Percentiles rank a stretch among this genome's conserved stretches.
Evolutionary conservation across 2,888 invertebrate genomes (phyloP).

Genomic region (Theretra japonica): DNA sequence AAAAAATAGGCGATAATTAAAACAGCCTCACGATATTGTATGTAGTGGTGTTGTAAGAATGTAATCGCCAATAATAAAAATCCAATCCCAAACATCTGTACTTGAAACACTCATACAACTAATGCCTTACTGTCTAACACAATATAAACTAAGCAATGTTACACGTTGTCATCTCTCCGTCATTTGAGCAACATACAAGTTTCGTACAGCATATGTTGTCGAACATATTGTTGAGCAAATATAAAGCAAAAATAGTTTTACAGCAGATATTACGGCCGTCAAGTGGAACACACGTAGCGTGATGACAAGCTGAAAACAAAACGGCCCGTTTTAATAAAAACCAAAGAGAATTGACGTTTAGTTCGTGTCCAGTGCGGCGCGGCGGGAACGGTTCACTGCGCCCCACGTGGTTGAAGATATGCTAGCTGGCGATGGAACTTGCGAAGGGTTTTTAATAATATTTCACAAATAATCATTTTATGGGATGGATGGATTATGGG

Average conservation of each 20-base stretch:
- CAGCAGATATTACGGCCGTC: slow-evolving; percentile 20
- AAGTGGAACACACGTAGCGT: slow-evolving; percentile 33
- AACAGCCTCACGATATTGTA: no score
- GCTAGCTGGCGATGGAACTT: background rate
- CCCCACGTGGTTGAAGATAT: background rate
- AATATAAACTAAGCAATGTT: no score
- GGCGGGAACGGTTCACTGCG: slow-evolving; percentile 25
- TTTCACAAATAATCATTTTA: background rate
- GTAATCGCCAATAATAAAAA: no score
- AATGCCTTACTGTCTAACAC: no score
- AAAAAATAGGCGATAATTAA: no score
- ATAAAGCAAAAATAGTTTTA: slow-evolving; percentile 19
- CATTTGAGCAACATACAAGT: background rate
- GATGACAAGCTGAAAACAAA: slow-evolving; percentile 33
- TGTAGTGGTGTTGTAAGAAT: no score
- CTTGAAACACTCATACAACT: no score
- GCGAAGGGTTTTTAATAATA: background rate
- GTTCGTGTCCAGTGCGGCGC: slow-evolving; percentile 44
- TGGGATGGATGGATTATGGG: no score
- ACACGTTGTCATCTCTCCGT: no score
- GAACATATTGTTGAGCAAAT: background rate
- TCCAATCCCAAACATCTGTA: no score
- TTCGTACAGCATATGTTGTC: background rate
- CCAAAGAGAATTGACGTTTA: slow-evolving; percentile 46
- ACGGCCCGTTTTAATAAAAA: slow-evolving; percentile 47